Evolutionary conservation across 2,113 vertebrate species (phyloP), one percentile per base, ranked within the genome.

Genomic region (Coreoperca whiteheadi): DNA sequence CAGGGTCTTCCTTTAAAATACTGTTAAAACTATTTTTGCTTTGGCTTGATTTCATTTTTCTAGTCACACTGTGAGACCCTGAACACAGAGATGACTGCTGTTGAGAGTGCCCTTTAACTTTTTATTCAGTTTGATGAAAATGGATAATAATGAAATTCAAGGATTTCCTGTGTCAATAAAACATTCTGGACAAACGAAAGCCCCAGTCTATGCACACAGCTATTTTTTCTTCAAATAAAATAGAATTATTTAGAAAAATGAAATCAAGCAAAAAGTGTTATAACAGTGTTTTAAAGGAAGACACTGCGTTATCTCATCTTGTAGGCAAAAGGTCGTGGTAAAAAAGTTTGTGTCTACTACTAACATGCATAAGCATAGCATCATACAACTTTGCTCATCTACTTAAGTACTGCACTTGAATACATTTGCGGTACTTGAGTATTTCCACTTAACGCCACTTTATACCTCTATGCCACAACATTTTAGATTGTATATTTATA

Each of bases 211-310:
- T 32, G 15, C 1, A 15, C 3, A 6, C 0, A 1, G 57, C 48
- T 77, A 59, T 59, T 64, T 74, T 14, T 50, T 66, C 25, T 80
- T 81, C 51, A 74, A 72, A 67, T 16, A 46, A 66, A 48, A n/a
- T n/a, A n/a, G 43, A 16, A 46, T 46, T 46, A 46, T 16, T 15
- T 1, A 21, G 18, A 8, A 54, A n/a, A n/a, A 54, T 12, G 0
- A 25, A 25, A n/a, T 54, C 10, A 12, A 54, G 23, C 53, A 4
- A n/a, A 54, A 54, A 23, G 2, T 53, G 7, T 53, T 51, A 8
- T 66, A 6, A 43, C 9, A 43, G 12, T 46, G 25, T 66, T 30
- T 67, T 18, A 43, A 28, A 16, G 14, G 63, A 65, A n/a, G 39
- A 25, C 12, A 11, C 34, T 39, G 11, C 32, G 28, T 65, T 65